These are phyloP conservation scores for Camponotus fellah DNA, from an alignment of 2,888 invertebrate genomes.

Conservation along the genomic window DNA sequence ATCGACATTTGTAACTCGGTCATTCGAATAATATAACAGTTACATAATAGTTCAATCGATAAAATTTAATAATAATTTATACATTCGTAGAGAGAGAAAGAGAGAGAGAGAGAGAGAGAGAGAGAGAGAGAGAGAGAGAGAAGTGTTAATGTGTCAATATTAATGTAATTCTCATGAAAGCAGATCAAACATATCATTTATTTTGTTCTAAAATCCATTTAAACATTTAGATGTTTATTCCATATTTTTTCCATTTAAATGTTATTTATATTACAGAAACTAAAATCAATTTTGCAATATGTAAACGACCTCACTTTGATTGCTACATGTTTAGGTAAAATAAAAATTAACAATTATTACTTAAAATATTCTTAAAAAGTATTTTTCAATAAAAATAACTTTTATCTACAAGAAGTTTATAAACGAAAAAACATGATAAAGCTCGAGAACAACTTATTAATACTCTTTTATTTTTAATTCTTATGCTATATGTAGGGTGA, in stretches of 20 bases:
- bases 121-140: too few relatives aligned
- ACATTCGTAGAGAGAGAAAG: neutral
- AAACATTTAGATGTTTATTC: constrained; percentile 5
- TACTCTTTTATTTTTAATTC: too few relatives aligned
- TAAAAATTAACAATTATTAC: neutral
- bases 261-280: neutral
- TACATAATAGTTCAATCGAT: constrained; percentile 1
- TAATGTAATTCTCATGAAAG: constrained; percentile 30
- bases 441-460: too few relatives aligned
- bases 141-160: constrained; percentile 28
- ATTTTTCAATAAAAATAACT: neutral
- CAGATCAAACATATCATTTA: neutral
- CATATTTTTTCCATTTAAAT: neutral
- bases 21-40: constrained; percentile 17
- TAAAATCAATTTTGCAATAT: neutral
- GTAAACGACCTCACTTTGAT: neutral
- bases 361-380: neutral
- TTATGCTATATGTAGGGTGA: neutral
- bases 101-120: too few relatives aligned
- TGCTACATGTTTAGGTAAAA: neutral
- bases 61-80: constrained; percentile 23
- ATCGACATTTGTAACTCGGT: constrained; percentile 28
- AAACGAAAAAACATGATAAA: too few relatives aligned
- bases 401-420: neutral
- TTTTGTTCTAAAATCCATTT: neutral